A percentile compares a stretch with the other conserved stretches of the same genome.
These are phyloP conservation scores for Arrhamphus sclerolepis DNA, from an alignment of 2,797 vertebrate genomes.

Conservation along the genomic window DNA sequence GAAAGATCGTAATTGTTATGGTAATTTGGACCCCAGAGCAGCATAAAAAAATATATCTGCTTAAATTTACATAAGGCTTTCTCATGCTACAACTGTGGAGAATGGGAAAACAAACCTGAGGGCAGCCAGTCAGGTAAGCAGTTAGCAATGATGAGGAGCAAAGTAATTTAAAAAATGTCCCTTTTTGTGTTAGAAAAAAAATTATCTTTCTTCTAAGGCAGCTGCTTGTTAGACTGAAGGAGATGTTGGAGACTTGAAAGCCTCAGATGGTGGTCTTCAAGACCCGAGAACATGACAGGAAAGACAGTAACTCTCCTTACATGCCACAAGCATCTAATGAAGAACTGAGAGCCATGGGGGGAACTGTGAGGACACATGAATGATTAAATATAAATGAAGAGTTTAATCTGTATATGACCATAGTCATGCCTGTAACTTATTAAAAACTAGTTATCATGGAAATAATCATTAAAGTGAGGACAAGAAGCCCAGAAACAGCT, in stretches of 20 bases:
- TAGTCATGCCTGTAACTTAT: not conserved
- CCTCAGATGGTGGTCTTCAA: conserved; percentile 4
- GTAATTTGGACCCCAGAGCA: no score
- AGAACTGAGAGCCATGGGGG: not conserved
- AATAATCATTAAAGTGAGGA: not conserved
- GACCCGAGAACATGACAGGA: not conserved
- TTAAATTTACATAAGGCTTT: no score
- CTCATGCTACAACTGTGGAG: no score
- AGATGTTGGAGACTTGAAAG: not conserved
- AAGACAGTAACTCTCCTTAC: not conserved
- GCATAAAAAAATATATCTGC: no score
- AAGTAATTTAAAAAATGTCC: not conserved
- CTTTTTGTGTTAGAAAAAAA: not conserved
- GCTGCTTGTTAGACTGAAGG: not conserved
- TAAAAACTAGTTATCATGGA: not conserved
- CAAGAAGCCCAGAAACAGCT: no score
- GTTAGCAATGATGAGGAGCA: not conserved
- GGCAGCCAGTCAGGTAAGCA: no score
- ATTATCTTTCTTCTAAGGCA: no score
- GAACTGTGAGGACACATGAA: not conserved
- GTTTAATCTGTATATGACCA: not conserved
- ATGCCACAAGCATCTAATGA: not conserved
- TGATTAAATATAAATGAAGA: not conserved
- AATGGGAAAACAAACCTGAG: no score
- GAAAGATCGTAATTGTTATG: no score